Conservation (phyloP, 1,140 invertebrate genomes). For the Papilio machaon region DNA sequence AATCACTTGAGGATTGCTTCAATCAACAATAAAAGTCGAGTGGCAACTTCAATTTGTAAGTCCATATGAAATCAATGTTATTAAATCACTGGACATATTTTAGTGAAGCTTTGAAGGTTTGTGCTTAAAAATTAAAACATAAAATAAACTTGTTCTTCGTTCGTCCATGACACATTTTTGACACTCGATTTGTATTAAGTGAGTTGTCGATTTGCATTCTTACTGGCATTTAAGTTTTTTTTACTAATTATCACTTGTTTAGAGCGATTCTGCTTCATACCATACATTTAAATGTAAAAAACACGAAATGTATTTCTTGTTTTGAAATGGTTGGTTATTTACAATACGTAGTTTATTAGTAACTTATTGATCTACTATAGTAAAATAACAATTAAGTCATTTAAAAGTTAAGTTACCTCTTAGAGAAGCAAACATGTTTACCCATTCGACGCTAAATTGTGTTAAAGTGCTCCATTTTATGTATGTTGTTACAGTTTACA, state of each 20-base stretch:
- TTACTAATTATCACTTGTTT: too few species aligned
- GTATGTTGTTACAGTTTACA: background rate
- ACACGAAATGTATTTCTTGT: background rate
- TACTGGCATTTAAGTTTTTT: too few species aligned
- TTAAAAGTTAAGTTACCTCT: conserved; percentile 2
- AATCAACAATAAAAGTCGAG: conserved; percentile 7
- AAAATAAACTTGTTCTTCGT: too few species aligned
- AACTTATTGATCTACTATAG: background rate
- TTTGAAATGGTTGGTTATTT: background rate
- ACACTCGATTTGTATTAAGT: too few species aligned
- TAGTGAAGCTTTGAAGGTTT: too few species aligned
- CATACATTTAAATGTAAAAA: too few species aligned
- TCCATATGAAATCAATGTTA: background rate
- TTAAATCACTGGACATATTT: too few species aligned
- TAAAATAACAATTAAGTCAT: background rate
- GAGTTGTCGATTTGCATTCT: too few species aligned
- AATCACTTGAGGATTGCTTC: conserved; percentile 4
- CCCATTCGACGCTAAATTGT: conserved; percentile 2
- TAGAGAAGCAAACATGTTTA: conserved; percentile 17
- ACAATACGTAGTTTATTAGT: background rate
- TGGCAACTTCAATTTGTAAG: background rate
- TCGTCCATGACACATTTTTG: too few species aligned
- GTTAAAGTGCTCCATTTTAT: background rate
- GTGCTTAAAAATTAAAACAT: too few species aligned
- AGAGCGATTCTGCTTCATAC: too few species aligned